These are phyloP conservation scores for Otolemur crassicaudatus DNA, from an alignment of 2,797 vertebrate species.

Conservation along the genomic window DNA sequence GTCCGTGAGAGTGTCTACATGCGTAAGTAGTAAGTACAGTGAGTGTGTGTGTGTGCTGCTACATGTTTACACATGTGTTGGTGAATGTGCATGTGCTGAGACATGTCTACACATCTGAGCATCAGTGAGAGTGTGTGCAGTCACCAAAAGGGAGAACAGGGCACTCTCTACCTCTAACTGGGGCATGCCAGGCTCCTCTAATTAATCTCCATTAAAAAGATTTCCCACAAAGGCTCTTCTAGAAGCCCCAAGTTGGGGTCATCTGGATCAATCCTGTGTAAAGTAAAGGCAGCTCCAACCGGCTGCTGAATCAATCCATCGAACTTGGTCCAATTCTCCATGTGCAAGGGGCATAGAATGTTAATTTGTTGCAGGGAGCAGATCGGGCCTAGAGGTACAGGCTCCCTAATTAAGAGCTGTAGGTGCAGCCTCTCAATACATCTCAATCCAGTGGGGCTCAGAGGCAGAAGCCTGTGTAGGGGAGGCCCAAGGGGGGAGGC, in stretches of 20 bases:
- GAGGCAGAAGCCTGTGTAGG: background rate
- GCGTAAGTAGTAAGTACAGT: too few species aligned
- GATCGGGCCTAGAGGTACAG: constrained; percentile 26
- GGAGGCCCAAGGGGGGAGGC: background rate
- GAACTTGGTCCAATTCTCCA: constrained; percentile 27
- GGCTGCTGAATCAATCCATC: constrained; percentile 55
- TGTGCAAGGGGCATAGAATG: constrained; percentile 39
- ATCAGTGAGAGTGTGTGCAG: background rate
- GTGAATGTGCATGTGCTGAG: background rate
- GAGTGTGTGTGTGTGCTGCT: background rate
- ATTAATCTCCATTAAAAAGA: constrained; percentile 80
- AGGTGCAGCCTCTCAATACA: constrained; percentile 50
- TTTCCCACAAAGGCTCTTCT: constrained; percentile 64
- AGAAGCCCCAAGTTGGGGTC: constrained; percentile 58
- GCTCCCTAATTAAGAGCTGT: constrained; percentile 70
- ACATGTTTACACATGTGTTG: too few species aligned
- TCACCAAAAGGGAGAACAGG: background rate
- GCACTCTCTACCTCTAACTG: constrained; percentile 6
- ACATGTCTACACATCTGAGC: too few species aligned
- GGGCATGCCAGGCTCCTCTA: constrained; percentile 61
- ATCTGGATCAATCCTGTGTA: constrained; percentile 60
- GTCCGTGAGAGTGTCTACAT: too few species aligned
- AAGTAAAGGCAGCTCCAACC: constrained; percentile 61
- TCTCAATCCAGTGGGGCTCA: constrained; percentile 8
- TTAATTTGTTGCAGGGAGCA: constrained; percentile 68